These are phyloP conservation scores for Palythoa grandis DNA, from an alignment of 92 coral and sea anemone species.

Conservation along the genomic window DNA sequence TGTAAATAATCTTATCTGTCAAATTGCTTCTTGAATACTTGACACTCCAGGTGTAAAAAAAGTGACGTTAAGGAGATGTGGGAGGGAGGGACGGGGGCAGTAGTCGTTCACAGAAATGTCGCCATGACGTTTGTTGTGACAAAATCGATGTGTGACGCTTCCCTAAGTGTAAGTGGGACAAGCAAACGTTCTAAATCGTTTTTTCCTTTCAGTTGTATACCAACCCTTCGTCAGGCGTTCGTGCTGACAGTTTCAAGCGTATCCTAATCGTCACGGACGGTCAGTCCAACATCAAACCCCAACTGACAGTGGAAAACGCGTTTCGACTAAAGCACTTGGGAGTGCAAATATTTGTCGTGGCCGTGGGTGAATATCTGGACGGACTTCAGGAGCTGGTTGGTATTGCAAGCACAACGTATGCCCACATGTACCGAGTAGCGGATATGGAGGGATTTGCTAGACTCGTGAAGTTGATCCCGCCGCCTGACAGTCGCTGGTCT, in stretches of 20 bases:
- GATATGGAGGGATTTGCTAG: conserved; percentile 68
- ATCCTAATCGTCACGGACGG: conserved; percentile 85
- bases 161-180: too few relatives aligned
- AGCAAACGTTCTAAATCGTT: too few relatives aligned
- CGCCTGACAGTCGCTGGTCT: conserved; percentile 7
- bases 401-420: conserved; percentile 74
- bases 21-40: too few relatives aligned
- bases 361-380: conserved; percentile 74
- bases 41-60: too few relatives aligned
- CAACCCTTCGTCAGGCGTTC: conserved; percentile 51
- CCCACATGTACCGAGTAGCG: conserved; percentile 82
- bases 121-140: too few relatives aligned
- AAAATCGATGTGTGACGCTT: too few relatives aligned
- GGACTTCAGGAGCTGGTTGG: conserved; percentile 75
- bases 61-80: too few relatives aligned
- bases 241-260: conserved; percentile 66
- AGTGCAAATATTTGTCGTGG: conserved; percentile 80
- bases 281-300: conserved; percentile 68
- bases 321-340: conserved; percentile 62
- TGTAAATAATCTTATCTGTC: too few relatives aligned
- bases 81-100: too few relatives aligned
- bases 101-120: too few relatives aligned
- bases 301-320: conserved; percentile 68
- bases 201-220: conserved; percentile 24
- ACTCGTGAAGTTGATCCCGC: conserved; percentile 78